phyloP scores from a whole-genome alignment of 1,140 invertebrate species.

The Zaprionus gabonicus region DNA sequence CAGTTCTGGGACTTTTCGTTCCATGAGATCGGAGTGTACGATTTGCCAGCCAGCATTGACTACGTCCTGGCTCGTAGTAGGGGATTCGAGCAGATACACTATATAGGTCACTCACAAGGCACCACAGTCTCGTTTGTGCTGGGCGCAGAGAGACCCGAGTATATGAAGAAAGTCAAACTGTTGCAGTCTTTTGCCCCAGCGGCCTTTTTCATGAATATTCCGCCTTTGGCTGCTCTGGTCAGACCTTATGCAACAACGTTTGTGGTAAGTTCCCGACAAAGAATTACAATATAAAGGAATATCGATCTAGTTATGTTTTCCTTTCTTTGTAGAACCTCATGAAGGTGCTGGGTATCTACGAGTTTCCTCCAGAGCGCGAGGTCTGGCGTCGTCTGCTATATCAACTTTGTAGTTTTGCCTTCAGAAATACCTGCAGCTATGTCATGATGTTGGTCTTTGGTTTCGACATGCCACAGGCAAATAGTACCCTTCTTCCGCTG shows the following conservation, averaged over 20 bases:
- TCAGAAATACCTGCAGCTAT: constrained; percentile 85
- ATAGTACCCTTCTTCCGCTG: constrained; percentile 53
- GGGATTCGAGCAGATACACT: constrained; percentile 78
- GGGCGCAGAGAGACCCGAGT: constrained; percentile 88
- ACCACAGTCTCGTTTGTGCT: constrained; percentile 87
- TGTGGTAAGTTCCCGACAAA: constrained; percentile 4
- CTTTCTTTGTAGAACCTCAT: constrained; percentile 13
- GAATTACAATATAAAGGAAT: neutral
- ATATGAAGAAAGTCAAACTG: constrained; percentile 87
- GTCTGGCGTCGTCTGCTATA: constrained; percentile 46
- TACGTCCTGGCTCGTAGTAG: constrained; percentile 86
- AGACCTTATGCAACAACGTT: neutral
- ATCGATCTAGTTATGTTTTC: neutral
- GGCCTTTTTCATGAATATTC: constrained; percentile 61
- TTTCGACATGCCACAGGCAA: constrained; percentile 85
- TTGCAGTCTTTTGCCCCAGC: constrained; percentile 88
- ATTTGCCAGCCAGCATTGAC: constrained; percentile 89
- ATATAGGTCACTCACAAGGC: constrained; percentile 86
- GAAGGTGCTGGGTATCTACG: constrained; percentile 49
- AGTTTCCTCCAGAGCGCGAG: constrained; percentile 59
- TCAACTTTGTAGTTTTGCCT: constrained; percentile 45
- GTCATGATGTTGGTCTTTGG: constrained; percentile 85
- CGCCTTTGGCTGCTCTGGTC: neutral
- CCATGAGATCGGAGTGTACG: constrained; percentile 89
- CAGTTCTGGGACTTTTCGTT: constrained; percentile 86